A percentile compares a stretch with the other conserved stretches of the same genome.
These are phyloP conservation scores for Serinus canaria DNA, from an alignment of 2,113 vertebrate species.

Conservation along the genomic window DNA sequence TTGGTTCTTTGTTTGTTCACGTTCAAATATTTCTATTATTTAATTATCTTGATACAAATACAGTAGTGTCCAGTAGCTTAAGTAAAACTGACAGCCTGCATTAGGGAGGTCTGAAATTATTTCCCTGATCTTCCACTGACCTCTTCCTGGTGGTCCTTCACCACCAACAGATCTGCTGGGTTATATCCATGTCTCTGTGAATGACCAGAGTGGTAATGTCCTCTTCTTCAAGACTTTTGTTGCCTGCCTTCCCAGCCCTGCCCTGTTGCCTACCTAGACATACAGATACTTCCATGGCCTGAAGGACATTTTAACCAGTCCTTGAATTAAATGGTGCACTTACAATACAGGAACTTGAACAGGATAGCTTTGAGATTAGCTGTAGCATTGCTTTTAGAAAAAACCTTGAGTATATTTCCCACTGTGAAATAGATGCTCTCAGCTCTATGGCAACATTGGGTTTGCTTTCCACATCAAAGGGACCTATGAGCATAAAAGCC, in stretches of 20 bases:
- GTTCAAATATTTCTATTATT: background rate
- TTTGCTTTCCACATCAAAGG: background rate
- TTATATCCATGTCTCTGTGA: background rate
- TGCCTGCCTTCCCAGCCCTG: background rate
- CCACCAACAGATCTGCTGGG: background rate
- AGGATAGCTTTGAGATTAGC: background rate
- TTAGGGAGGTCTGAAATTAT: background rate
- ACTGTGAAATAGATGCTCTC: background rate
- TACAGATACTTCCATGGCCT: background rate
- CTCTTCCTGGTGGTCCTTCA: background rate
- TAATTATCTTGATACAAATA: background rate
- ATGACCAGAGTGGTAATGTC: background rate
- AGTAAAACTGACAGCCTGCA: background rate
- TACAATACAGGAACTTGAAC: background rate
- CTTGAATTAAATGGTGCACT: background rate
- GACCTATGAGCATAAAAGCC: background rate
- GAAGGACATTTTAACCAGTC: background rate
- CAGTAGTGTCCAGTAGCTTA: background rate
- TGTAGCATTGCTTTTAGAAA: background rate
- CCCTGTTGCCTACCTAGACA: background rate
- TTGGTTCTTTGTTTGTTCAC: background rate
- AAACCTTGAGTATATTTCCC: background rate
- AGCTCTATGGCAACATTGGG: background rate
- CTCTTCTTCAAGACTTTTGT: background rate
- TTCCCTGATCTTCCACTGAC: background rate